These are phyloP conservation scores for Idaea straminata DNA, from an alignment of 2,888 invertebrate genomes.

Conservation along the genomic window DNA sequence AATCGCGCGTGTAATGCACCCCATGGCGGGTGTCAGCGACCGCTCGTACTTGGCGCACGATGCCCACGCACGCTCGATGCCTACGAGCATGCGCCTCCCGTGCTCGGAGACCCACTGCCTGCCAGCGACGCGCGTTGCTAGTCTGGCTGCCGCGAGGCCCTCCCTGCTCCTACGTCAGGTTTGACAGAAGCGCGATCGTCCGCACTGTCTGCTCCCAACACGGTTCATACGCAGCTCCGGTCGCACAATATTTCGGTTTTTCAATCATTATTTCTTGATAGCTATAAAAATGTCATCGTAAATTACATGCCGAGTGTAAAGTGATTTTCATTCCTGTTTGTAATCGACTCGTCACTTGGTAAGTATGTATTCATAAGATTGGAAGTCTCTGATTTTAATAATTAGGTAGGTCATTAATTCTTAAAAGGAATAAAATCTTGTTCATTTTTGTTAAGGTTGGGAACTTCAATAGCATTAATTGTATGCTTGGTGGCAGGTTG, in stretches of 20 bases:
- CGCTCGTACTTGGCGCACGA: constrained; percentile 27
- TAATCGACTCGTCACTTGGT: neutral
- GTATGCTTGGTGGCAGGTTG: too few relatives aligned
- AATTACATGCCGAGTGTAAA: neutral
- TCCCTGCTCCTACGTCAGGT: neutral
- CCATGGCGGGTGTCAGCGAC: neutral
- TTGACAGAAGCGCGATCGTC: neutral
- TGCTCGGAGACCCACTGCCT: constrained; percentile 39
- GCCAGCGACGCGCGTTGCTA: constrained; percentile 13
- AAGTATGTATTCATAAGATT: neutral
- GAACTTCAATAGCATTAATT: too few relatives aligned
- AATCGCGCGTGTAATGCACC: constrained; percentile 59
- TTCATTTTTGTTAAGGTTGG: too few relatives aligned
- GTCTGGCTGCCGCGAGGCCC: neutral
- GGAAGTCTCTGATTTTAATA: neutral
- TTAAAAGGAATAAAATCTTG: too few relatives aligned
- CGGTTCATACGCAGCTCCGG: neutral
- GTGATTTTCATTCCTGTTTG: neutral
- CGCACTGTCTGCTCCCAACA: neutral
- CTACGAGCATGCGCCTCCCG: constrained; percentile 43
- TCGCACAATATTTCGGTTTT: neutral
- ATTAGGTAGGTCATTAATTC: too few relatives aligned
- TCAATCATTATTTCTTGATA: neutral
- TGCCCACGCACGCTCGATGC: constrained; percentile 42
- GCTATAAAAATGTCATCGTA: neutral